These are phyloP conservation scores for Drosophila parthenogenetica DNA, from an alignment of 2,888 invertebrate species.

Conservation along the genomic window DNA sequence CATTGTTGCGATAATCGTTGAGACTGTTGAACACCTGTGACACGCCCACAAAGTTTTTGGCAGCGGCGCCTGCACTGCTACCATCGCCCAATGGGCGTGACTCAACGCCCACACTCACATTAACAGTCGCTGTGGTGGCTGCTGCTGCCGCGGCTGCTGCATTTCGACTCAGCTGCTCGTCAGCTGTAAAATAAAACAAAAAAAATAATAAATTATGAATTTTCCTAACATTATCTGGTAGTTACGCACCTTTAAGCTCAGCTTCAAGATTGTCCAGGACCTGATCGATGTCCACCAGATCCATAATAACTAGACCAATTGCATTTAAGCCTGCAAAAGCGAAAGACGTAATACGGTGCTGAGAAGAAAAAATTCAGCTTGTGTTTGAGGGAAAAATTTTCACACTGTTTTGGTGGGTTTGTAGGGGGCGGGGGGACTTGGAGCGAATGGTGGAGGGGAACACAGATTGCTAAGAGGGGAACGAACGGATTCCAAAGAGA, in stretches of 20 bases:
- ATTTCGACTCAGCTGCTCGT: conserved; percentile 68
- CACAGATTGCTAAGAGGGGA: conserved; percentile 2
- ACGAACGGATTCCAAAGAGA: conserved; percentile 37
- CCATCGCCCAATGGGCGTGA: conserved; percentile 64
- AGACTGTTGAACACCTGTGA: conserved; percentile 88
- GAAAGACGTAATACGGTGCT: conserved; percentile 48
- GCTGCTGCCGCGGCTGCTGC: conserved; percentile 47
- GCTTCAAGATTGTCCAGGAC: conserved; percentile 92
- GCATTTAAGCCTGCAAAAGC: conserved; percentile 56
- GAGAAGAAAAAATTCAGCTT: conserved; percentile 23
- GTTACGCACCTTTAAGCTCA: conserved; percentile 49
- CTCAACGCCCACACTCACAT: conserved; percentile 29
- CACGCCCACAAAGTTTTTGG: conserved; percentile 86
- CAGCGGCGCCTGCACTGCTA: conserved; percentile 50
- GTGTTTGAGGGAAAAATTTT: conserved; percentile 44
- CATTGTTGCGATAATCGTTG: conserved; percentile 86
- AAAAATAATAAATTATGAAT: too few relatives aligned
- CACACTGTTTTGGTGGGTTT: conserved; percentile 23
- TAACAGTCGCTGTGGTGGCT: conserved; percentile 31
- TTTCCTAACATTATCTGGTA: background rate
- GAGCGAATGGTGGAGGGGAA: background rate
- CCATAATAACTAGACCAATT: conserved; percentile 75
- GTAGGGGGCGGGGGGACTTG: background rate
- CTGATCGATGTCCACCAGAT: conserved; percentile 91
- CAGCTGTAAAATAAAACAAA: conserved; percentile 56